A percentile compares a stretch with the other conserved stretches of the same genome.
Evolutionary conservation across 2,113 vertebrate species (phyloP).

Genomic region (Panurus biarmicus): DNA sequence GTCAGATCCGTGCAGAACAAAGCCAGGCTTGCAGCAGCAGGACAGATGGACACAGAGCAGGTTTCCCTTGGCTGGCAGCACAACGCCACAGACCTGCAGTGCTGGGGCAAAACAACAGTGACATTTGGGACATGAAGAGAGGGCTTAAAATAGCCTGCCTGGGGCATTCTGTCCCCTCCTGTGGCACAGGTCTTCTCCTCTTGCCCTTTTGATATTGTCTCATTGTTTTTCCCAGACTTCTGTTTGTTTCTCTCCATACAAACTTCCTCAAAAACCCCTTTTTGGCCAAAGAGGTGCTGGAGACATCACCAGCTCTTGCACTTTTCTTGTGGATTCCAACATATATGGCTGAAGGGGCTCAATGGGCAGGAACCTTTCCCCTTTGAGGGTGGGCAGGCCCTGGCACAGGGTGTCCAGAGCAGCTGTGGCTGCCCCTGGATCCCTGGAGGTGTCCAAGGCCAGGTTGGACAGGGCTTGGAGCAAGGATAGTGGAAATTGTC

Average conservation of each 20-base stretch:
- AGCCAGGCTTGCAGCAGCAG: background rate
- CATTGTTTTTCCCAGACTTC: background rate
- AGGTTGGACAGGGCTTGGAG: fast-evolving
- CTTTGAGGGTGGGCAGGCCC: fast-evolving
- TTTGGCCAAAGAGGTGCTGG: background rate
- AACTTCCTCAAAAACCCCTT: background rate
- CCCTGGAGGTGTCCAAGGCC: background rate
- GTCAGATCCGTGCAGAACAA: background rate
- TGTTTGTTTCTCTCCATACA: fast-evolving
- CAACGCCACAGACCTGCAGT: background rate
- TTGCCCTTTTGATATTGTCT: background rate
- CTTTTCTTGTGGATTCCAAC: background rate
- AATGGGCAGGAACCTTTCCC: fast-evolving
- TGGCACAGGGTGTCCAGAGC: background rate
- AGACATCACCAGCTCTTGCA: background rate
- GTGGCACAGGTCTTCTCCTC: background rate
- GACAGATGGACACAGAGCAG: conserved; percentile 27
- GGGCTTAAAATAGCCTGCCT: background rate
- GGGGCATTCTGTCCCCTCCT: background rate
- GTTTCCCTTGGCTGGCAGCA: background rate
- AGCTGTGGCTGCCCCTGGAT: background rate
- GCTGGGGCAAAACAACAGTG: background rate
- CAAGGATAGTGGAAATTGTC: fast-evolving
- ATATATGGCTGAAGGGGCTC: fast-evolving
- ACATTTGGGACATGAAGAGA: background rate